Evolutionary conservation across 2,797 vertebrate genomes (phyloP).

Genomic region (Lophius americanus): DNA sequence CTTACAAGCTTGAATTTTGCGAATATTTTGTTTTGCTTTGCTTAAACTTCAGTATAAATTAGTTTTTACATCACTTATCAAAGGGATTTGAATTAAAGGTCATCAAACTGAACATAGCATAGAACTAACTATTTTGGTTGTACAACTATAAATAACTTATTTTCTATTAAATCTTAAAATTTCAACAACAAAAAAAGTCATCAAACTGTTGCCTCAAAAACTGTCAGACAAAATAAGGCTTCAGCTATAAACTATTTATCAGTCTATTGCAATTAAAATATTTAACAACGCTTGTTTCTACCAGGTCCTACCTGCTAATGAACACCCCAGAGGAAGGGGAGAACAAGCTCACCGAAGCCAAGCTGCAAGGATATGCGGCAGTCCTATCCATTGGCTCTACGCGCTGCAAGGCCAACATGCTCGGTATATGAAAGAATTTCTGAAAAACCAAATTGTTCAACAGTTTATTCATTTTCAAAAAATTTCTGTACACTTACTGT

Average conservation of each 20-base stretch:
- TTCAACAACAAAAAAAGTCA: too few relatives aligned
- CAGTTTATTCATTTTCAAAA: neutral
- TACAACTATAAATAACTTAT: too few relatives aligned
- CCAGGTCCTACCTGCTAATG: constrained; percentile 92
- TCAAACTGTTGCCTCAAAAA: neutral
- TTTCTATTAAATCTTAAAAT: too few relatives aligned
- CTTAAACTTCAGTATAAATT: too few relatives aligned
- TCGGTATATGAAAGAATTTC: constrained; percentile 81
- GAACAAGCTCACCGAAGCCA: constrained; percentile 87
- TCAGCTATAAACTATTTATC: neutral
- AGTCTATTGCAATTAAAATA: constrained; percentile 1
- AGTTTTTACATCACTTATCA: too few relatives aligned
- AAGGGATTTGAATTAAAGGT: too few relatives aligned
- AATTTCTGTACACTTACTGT: neutral
- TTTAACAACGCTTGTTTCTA: constrained; percentile 6
- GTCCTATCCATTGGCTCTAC: constrained; percentile 93
- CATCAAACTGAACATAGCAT: too few relatives aligned
- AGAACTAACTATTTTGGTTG: too few relatives aligned
- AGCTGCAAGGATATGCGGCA: constrained; percentile 92
- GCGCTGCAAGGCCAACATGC: constrained; percentile 93
- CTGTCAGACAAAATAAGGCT: neutral
- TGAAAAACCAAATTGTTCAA: neutral
- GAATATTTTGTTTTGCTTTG: too few relatives aligned
- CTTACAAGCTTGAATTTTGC: too few relatives aligned
- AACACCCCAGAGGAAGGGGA: constrained; percentile 94